Base-by-base conservation (phyloP, 1,140 invertebrate species). In the Danaus plexippus region DNA sequence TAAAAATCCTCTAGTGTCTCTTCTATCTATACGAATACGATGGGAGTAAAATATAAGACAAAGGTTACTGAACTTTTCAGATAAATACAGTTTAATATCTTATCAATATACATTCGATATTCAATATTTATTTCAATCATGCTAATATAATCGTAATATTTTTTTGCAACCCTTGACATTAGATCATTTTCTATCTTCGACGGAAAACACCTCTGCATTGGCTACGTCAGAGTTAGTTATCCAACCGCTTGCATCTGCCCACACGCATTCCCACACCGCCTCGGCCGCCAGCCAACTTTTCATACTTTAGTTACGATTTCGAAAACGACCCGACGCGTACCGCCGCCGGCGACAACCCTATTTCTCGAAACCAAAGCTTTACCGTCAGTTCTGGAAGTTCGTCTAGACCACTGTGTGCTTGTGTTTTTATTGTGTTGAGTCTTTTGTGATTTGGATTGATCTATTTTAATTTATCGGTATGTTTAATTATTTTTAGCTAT, bases 271-370 rank as follows among this genome's bases (percentile, higher is more conserved):
- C 80, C 74, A 68, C 57, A 69, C 71, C 78, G 73, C 77, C 79
- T 78, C 77, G 81, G 81, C 75, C 50, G 45, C 43, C 49, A 59
- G 83, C 83, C 83, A 86, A 86, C 66, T 74, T 83, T 83, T 78
- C 80, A 77, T 83, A 86, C 80, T 86, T 85, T 86, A 84, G 83
- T 85, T 85, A 83, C 83, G 80, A 86, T 83, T 85, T 79, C 83
- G 83, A 86, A 83, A 86, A 86, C 83, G 83, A 86, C 76, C 83
- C 83, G 83, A 86, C 81, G 79, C 77, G 80, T 86, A 74, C 76
- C 80, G 80, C 81, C 81, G 83, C 83, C 83, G 83, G 78, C 81
- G 74, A 78, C 67, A 69, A 68, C 72, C 72, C 70, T 72, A 73
- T 73, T 73, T 75, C 73, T 78, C 75, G 75, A 73, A 74, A 69